Percentiles rank a stretch among this genome's conserved stretches.
phyloP scores from a whole-genome alignment of 2,797 vertebrate species.

The Heterohyrax brucei region DNA sequence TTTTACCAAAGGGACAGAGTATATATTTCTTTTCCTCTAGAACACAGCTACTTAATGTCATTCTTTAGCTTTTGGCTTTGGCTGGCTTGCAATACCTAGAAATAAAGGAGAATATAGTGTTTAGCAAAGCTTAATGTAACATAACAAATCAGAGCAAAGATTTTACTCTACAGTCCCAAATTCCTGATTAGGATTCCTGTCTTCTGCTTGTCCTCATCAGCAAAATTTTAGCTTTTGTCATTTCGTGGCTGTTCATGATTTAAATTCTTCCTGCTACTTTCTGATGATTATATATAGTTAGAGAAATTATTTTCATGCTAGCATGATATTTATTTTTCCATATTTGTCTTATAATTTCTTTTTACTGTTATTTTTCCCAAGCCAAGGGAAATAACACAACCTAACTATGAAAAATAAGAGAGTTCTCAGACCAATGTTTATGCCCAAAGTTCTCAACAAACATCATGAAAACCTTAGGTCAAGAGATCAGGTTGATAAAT shows the following conservation, averaged over 20 bases:
- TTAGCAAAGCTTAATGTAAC: constrained; percentile 84
- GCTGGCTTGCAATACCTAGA: constrained; percentile 76
- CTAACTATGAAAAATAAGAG: constrained; percentile 83
- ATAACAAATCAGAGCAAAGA: constrained; percentile 83
- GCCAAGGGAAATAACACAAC: constrained; percentile 72
- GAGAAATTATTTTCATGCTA: constrained; percentile 76
- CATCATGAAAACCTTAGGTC: constrained; percentile 86
- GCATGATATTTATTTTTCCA: constrained; percentile 69
- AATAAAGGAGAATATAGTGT: constrained; percentile 79
- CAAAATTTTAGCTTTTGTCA: constrained; percentile 63
- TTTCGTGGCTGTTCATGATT: constrained; percentile 70
- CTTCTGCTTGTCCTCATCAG: constrained; percentile 57
- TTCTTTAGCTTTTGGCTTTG: constrained; percentile 76
- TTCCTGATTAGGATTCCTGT: constrained; percentile 71
- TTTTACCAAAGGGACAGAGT: constrained; percentile 90
- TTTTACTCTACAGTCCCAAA: constrained; percentile 76
- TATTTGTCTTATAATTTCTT: constrained; percentile 74
- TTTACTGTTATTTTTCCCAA: constrained; percentile 73
- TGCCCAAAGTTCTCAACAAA: constrained; percentile 86
- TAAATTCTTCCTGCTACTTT: constrained; percentile 71
- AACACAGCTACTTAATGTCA: constrained; percentile 85
- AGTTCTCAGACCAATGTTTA: constrained; percentile 75
- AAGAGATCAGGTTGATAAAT: constrained; percentile 88
- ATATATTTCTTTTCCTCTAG: constrained; percentile 89
- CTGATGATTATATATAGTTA: constrained; percentile 79